A percentile compares a stretch with the other conserved stretches of the same genome.
These are phyloP conservation scores for Helobdella robusta DNA, from an alignment of 2,888 invertebrate species.

Conservation along the genomic window DNA sequence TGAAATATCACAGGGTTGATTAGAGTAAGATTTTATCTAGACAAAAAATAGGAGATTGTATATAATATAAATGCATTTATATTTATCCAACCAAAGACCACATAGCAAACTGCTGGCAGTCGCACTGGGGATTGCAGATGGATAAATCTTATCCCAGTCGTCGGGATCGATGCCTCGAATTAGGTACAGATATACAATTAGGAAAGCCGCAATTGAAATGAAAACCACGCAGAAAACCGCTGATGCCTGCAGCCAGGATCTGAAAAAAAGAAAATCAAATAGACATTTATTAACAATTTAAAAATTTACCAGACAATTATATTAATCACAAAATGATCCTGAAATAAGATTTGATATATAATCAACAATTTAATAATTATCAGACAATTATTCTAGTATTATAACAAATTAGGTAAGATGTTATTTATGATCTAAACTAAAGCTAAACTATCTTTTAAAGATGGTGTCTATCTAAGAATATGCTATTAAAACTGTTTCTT, in stretches of 20 bases:
- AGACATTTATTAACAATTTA: no score
- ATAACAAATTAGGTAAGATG: no score
- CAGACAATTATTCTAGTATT: no score
- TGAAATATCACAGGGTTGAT: neutral
- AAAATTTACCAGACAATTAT: no score
- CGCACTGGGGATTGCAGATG: constrained; percentile 46
- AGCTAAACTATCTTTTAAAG: no score
- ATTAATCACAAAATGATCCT: no score
- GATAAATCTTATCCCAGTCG: constrained; percentile 45
- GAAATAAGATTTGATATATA: no score
- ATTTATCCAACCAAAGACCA: constrained; percentile 41
- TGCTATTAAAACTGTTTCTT: no score
- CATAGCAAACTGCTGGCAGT: constrained; percentile 44
- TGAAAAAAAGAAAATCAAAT: constrained; percentile 33
- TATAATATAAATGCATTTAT: neutral
- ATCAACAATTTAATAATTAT: no score
- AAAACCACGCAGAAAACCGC: constrained; percentile 39
- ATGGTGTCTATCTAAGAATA: no score
- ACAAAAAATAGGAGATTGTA: neutral
- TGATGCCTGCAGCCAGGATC: constrained; percentile 45
- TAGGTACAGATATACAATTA: constrained; percentile 43
- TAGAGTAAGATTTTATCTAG: neutral
- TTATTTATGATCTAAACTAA: no score
- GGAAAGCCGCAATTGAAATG: constrained; percentile 41
- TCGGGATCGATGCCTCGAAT: constrained; percentile 44